These are phyloP conservation scores for Galendromus occidentalis DNA, from an alignment of 1,140 invertebrate genomes.

Conservation along the genomic window DNA sequence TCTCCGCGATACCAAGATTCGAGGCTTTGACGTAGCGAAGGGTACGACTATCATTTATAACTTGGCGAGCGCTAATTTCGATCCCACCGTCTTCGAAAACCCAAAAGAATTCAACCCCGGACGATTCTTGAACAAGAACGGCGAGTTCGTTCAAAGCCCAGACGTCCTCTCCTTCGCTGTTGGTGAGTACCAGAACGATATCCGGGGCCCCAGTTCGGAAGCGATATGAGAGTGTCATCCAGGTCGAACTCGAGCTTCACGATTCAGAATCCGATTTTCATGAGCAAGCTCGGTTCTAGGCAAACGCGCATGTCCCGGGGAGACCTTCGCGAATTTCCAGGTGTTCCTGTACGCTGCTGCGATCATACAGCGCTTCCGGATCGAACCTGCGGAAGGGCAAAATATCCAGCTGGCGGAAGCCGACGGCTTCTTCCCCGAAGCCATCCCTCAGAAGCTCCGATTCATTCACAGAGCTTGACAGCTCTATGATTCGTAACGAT, in stretches of 20 bases:
- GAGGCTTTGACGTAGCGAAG: constrained; percentile 20
- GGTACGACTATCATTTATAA: constrained; percentile 45
- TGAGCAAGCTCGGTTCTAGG: constrained; percentile 19
- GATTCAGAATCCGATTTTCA: no score
- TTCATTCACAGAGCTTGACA: not conserved
- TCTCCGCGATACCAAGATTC: constrained; percentile 19
- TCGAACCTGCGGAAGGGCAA: not conserved
- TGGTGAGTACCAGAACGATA: constrained; percentile 10
- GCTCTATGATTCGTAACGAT: no score
- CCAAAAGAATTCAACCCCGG: constrained; percentile 48
- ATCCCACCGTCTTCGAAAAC: constrained; percentile 42
- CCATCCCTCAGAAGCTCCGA: not conserved
- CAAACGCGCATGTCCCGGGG: constrained; percentile 26
- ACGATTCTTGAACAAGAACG: constrained; percentile 31
- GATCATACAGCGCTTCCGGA: constrained; percentile 20
- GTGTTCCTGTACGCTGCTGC: constrained; percentile 29
- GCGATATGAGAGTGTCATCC: not conserved
- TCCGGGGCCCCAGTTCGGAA: not conserved
- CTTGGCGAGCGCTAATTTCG: constrained; percentile 44
- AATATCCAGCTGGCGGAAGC: not conserved
- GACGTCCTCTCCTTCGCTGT: constrained; percentile 23
- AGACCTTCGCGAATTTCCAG: constrained; percentile 29
- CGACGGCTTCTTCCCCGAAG: not conserved
- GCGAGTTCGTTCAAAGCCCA: constrained; percentile 19
- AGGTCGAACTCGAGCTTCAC: not conserved